These are phyloP conservation scores for Ophthalmolycus amberensis DNA, from an alignment of 2,113 vertebrate species.

Conservation along the genomic window DNA sequence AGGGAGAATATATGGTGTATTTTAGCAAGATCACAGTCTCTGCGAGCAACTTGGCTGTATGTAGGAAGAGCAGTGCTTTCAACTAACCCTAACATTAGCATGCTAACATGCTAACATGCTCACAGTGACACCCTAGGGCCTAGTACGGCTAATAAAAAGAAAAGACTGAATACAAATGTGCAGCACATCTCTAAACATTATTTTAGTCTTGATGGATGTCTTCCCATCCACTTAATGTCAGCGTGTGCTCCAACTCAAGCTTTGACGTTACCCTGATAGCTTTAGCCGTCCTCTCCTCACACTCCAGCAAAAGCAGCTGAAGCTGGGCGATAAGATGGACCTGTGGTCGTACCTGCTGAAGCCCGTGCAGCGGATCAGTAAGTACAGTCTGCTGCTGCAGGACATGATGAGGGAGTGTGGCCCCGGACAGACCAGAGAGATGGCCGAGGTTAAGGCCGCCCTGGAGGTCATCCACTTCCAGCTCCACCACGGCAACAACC, in stretches of 20 bases:
- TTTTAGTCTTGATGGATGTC: background rate
- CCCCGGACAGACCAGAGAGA: slow-evolving; percentile 60
- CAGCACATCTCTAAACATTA: background rate
- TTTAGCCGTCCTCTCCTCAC: slow-evolving; percentile 3
- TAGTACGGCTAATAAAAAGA: background rate
- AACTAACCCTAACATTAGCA: background rate
- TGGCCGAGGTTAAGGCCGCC: slow-evolving; percentile 77
- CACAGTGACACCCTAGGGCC: background rate
- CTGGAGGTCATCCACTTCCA: slow-evolving; percentile 83
- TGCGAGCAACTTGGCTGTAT: background rate
- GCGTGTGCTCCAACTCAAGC: background rate
- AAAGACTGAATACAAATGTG: no score
- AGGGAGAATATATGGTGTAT: background rate
- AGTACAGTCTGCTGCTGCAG: slow-evolving; percentile 85
- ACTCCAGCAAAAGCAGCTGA: slow-evolving; percentile 80
- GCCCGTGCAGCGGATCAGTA: slow-evolving; percentile 86
- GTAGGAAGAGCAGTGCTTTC: background rate
- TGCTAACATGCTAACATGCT: background rate
- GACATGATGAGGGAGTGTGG: slow-evolving; percentile 81
- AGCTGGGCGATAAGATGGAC: slow-evolving; percentile 83
- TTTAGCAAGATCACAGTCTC: background rate
- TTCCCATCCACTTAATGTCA: background rate
- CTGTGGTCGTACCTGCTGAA: slow-evolving; percentile 84
- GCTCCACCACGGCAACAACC: slow-evolving; percentile 84
- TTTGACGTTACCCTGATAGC: background rate